These are phyloP conservation scores for Cepaea nemoralis DNA, from an alignment of 1,140 invertebrate genomes.

Conservation along the genomic window DNA sequence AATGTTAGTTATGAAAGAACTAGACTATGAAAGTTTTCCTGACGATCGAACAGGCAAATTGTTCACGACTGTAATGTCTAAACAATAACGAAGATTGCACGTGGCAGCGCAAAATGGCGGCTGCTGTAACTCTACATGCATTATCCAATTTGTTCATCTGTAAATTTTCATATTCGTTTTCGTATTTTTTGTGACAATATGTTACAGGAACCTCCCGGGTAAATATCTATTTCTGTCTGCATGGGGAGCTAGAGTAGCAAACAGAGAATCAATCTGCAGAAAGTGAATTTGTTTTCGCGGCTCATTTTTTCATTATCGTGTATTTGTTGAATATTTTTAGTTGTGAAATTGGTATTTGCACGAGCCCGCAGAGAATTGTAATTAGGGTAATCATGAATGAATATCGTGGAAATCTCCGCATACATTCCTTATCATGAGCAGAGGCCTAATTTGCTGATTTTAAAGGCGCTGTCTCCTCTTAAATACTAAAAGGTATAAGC, in stretches of 20 bases:
- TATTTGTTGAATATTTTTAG: background rate
- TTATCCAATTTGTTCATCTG: constrained; percentile 1
- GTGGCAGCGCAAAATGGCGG: background rate
- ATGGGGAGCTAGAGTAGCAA: background rate
- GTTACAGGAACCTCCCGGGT: background rate
- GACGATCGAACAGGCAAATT: background rate
- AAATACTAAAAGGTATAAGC: too few relatives aligned
- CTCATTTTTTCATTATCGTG: background rate
- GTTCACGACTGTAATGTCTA: background rate
- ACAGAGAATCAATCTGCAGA: background rate
- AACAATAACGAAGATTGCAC: background rate
- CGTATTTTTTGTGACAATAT: constrained; percentile 1
- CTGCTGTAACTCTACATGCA: background rate
- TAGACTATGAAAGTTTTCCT: background rate
- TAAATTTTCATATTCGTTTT: background rate
- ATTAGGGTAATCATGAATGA: too few relatives aligned
- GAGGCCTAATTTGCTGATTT: too few relatives aligned
- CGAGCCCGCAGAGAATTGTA: too few relatives aligned
- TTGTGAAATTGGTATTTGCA: too few relatives aligned
- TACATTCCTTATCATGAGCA: too few relatives aligned
- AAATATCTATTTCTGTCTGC: background rate
- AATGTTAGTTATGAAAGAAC: background rate
- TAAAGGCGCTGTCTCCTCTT: too few relatives aligned
- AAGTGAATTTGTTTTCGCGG: background rate
- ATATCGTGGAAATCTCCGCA: too few relatives aligned